These are phyloP conservation scores for Arctopsyche grandis DNA, from an alignment of 1,140 invertebrate genomes.

Conservation along the genomic window DNA sequence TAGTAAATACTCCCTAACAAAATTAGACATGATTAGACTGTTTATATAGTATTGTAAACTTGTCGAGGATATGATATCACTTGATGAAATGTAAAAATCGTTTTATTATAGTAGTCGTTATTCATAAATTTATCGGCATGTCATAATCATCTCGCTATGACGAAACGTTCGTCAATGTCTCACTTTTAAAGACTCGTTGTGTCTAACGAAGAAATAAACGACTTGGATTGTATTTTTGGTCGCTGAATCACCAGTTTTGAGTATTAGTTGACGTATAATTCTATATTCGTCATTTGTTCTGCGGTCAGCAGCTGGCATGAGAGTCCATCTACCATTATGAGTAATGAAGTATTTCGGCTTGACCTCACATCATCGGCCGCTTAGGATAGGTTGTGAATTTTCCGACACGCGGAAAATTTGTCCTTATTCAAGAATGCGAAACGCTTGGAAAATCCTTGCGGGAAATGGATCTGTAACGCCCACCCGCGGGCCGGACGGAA, in stretches of 20 bases:
- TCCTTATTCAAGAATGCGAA: not conserved
- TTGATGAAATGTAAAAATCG: too few relatives aligned
- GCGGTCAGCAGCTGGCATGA: slow-evolving; percentile 16
- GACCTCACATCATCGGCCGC: not conserved
- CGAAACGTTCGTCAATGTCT: too few relatives aligned
- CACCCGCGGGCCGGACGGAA: not conserved
- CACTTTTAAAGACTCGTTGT: too few relatives aligned
- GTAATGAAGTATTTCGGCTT: slow-evolving; percentile 43
- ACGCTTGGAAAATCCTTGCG: not conserved
- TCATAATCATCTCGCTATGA: too few relatives aligned
- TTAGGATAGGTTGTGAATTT: slow-evolving; percentile 52
- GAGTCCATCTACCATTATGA: slow-evolving; percentile 25
- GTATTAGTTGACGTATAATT: slow-evolving; percentile 35
- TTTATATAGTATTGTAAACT: too few relatives aligned
- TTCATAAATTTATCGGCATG: too few relatives aligned
- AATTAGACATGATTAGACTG: too few relatives aligned
- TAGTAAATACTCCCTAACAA: too few relatives aligned
- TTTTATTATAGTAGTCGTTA: too few relatives aligned
- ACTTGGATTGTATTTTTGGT: slow-evolving; percentile 4
- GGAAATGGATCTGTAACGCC: not conserved
- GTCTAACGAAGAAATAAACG: too few relatives aligned
- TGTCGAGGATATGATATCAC: too few relatives aligned
- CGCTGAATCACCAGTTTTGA: slow-evolving; percentile 27
- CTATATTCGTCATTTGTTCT: slow-evolving; percentile 30
- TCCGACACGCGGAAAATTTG: not conserved